These are phyloP conservation scores for Heteractis magnifica DNA, from an alignment of 92 coral and sea anemone species.

Conservation along the genomic window DNA sequence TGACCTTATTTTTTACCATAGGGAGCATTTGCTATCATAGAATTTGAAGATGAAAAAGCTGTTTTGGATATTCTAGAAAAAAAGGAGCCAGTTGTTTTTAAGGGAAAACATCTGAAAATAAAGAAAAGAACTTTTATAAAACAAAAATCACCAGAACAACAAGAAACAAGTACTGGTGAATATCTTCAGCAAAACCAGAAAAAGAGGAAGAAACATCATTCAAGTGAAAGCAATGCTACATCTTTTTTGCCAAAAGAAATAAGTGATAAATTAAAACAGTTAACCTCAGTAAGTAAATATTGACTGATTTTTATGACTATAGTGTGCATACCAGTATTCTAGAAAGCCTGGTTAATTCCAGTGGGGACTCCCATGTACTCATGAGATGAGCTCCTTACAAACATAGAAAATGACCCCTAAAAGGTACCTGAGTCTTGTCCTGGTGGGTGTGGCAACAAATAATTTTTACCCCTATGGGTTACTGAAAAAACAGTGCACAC, in stretches of 20 bases:
- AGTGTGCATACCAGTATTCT: too few relatives aligned
- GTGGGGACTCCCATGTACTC: too few relatives aligned
- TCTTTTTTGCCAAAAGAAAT: constrained; percentile 49
- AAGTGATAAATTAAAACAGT: constrained; percentile 37
- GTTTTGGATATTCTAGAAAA: constrained; percentile 54
- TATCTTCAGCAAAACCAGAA: constrained; percentile 14
- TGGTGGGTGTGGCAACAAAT: too few relatives aligned
- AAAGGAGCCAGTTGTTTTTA: constrained; percentile 61
- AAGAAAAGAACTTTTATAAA: constrained; percentile 68
- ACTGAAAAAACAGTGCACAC: too few relatives aligned
- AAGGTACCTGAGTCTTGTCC: too few relatives aligned
- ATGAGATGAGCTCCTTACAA: too few relatives aligned
- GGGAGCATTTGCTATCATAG: constrained; percentile 92
- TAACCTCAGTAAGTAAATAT: constrained; percentile 46
- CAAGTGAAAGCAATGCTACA: constrained; percentile 17
- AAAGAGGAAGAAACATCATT: constrained; percentile 34
- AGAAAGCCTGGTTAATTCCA: too few relatives aligned
- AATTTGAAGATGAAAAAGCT: constrained; percentile 62
- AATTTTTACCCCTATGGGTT: too few relatives aligned
- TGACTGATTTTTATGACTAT: not conserved
- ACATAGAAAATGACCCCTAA: too few relatives aligned
- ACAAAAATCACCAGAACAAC: constrained; percentile 20
- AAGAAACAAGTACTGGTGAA: not conserved
- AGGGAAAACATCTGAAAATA: constrained; percentile 68
- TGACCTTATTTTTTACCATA: constrained; percentile 6